These are phyloP conservation scores for Anastrepha obliqua DNA, from an alignment of 1,140 invertebrate genomes.

Conservation along the genomic window DNA sequence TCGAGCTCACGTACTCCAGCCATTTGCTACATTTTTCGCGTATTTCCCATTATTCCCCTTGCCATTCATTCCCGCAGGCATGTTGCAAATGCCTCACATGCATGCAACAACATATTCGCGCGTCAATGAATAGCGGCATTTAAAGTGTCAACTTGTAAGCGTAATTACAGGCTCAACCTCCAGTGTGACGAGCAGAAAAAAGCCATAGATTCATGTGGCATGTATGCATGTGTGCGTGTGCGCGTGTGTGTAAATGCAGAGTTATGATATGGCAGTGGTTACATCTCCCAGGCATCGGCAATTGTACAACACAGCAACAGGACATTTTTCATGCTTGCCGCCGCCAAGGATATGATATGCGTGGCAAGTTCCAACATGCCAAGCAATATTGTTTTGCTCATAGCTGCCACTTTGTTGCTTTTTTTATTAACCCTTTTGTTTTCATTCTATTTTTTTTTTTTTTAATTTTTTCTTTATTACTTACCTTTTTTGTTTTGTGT, in stretches of 20 bases:
- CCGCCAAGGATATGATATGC: not conserved
- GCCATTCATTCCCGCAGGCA: not conserved
- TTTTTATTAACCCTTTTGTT: not conserved
- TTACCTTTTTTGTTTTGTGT: not conserved
- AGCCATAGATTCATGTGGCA: no score
- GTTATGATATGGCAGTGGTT: conserved; percentile 22
- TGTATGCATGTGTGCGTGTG: not conserved
- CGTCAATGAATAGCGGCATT: conserved; percentile 17
- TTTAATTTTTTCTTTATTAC: not conserved
- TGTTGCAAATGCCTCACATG: not conserved
- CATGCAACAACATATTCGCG: not conserved
- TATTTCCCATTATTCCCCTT: not conserved
- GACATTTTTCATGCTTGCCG: not conserved
- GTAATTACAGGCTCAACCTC: conserved; percentile 2
- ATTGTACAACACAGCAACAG: not conserved
- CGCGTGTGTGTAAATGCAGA: not conserved
- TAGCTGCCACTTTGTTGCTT: not conserved
- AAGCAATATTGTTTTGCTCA: not conserved
- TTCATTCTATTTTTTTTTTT: not conserved
- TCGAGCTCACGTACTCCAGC: not conserved
- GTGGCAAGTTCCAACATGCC: conserved; percentile 1
- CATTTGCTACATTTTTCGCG: not conserved
- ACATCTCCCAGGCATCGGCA: not conserved
- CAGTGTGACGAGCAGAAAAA: not conserved
- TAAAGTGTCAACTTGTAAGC: conserved; percentile 49